Conservation (phyloP, 2,888 invertebrate genomes). For the Pterostichus niger region DNA sequence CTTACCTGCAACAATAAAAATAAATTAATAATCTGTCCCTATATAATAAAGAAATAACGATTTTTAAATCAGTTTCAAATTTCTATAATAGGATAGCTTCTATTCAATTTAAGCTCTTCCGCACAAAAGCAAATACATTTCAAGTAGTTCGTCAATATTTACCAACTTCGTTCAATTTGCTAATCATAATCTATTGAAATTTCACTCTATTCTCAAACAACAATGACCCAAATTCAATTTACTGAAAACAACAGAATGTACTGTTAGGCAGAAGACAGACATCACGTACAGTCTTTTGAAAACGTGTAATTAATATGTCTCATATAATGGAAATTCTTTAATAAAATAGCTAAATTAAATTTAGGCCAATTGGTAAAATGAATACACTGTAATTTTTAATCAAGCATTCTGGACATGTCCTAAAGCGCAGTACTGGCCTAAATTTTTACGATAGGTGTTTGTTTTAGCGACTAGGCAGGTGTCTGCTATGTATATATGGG, state of each 20-base stretch:
- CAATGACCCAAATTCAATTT: slow-evolving; percentile 5
- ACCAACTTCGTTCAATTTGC: slow-evolving; percentile 9
- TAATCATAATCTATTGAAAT: slow-evolving; percentile 46
- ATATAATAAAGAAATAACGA: not conserved
- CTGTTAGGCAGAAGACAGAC: not conserved
- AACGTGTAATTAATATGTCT: slow-evolving; percentile 49
- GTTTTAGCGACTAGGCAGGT: slow-evolving; percentile 53
- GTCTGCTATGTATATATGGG: slow-evolving; percentile 19
- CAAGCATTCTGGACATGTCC: slow-evolving; percentile 41
- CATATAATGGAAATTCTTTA: slow-evolving; percentile 5
- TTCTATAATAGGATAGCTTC: not conserved
- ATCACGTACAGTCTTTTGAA: not conserved
- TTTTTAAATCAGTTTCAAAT: slow-evolving; percentile 27
- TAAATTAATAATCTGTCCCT: not conserved
- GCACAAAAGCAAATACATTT: slow-evolving; percentile 3
- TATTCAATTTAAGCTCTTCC: slow-evolving; percentile 13
- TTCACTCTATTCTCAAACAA: slow-evolving; percentile 38
- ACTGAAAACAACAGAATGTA: slow-evolving; percentile 22
- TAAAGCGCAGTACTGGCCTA: slow-evolving; percentile 48
- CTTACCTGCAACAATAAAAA: slow-evolving; percentile 1
- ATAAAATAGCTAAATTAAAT: slow-evolving; percentile 19
- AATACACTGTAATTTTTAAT: slow-evolving; percentile 41
- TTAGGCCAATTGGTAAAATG: slow-evolving; percentile 37
- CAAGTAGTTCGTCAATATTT: slow-evolving; percentile 33
- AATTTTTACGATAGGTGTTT: slow-evolving; percentile 47